phyloP scores from a whole-genome alignment of 2,888 invertebrate genomes.

The Iselma pallidipennis region DNA sequence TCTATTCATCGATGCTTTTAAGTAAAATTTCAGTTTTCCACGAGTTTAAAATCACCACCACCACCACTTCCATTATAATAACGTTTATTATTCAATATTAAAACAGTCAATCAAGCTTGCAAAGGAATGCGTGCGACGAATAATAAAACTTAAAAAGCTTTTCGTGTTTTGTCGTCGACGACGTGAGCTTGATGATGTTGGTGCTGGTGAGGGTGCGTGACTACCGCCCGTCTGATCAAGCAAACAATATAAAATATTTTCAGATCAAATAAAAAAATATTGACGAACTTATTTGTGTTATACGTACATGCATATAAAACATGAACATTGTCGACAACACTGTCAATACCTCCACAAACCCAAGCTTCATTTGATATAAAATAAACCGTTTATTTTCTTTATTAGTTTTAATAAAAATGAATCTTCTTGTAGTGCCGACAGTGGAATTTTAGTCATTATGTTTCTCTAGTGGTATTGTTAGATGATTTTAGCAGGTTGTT shows the following conservation, averaged over 20 bases:
- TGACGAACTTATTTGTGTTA: conserved; percentile 36
- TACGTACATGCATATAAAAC: conserved; percentile 16
- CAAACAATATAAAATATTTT: conserved; percentile 41
- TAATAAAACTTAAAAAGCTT: conserved; percentile 51
- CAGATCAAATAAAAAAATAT: conserved; percentile 41
- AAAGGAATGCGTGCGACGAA: conserved; percentile 46
- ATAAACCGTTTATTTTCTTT: too few species aligned
- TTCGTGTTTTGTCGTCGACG: conserved; percentile 45
- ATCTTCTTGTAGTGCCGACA: too few species aligned
- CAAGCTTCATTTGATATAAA: too few species aligned
- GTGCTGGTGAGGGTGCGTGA: conserved; percentile 38
- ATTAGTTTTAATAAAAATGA: too few species aligned
- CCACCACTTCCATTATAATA: conserved; percentile 27
- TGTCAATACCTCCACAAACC: not conserved
- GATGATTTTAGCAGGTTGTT: not conserved
- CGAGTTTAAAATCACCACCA: not conserved
- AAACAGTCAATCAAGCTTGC: conserved; percentile 45
- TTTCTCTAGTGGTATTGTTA: not conserved
- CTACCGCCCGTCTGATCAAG: conserved; percentile 32
- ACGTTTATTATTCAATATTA: conserved; percentile 42
- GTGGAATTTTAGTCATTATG: not conserved
- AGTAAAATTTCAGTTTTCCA: conserved; percentile 33
- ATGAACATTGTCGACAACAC: not conserved
- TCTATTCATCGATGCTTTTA: conserved; percentile 2
- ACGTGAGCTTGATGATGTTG: conserved; percentile 36